Evolutionary conservation across 2,888 invertebrate genomes (phyloP).

Genomic region (Itoplectis maculator): DNA sequence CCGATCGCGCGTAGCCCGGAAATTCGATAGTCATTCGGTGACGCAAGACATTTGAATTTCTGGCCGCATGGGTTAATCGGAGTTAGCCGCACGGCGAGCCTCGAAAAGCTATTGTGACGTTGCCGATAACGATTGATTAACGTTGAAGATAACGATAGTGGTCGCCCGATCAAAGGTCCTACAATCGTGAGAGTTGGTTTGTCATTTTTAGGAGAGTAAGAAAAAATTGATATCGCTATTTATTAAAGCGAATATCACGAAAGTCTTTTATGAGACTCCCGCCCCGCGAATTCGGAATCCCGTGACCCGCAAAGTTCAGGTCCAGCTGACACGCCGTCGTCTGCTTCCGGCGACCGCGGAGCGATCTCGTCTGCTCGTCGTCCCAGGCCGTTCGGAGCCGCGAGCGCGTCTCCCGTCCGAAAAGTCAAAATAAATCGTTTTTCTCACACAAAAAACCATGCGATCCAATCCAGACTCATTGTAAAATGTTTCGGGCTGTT

Average conservation of each 20-base stretch:
- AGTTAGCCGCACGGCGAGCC: too few relatives aligned
- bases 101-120: not conserved
- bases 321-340: not conserved
- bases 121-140: not conserved
- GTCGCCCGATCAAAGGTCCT: too few relatives aligned
- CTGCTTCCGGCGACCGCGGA: not conserved
- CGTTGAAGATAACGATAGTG: not conserved
- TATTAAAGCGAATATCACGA: too few relatives aligned
- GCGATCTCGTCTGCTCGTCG: too few relatives aligned
- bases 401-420: not conserved
- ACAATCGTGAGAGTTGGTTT: too few relatives aligned
- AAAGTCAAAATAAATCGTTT: not conserved
- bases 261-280: too few relatives aligned
- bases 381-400: not conserved
- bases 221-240: too few relatives aligned
- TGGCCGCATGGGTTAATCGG: not conserved
- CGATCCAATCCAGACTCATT: too few relatives aligned
- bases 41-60: constrained; percentile 49
- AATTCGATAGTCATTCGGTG: constrained; percentile 35
- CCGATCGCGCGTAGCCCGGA: not conserved
- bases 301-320: too few relatives aligned
- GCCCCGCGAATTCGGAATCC: too few relatives aligned
- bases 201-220: too few relatives aligned
- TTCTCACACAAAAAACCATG: not conserved
- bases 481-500: too few relatives aligned